Evolutionary conservation across 2,888 invertebrate species (phyloP), one percentile per base, ranked within the genome.

Genomic region (Calameuta idolon): DNA sequence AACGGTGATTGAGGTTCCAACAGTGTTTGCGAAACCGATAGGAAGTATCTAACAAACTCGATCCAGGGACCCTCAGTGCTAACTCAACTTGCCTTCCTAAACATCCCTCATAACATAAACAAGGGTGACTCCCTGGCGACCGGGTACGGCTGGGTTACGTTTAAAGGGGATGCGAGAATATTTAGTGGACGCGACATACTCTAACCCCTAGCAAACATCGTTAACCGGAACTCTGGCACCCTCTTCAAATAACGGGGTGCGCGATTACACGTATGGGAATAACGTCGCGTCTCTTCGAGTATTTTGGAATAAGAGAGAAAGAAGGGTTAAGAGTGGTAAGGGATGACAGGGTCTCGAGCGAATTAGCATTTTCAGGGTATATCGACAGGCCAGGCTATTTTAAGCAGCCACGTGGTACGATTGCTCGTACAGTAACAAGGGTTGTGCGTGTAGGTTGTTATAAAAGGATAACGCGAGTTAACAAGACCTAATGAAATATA

Each of bases 31-130:
- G 55, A 55, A 55, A 55, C 23, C 55, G 55, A 55, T 55, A 55
- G 23, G 55, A 85, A 85, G 84, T 85, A 84, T 85, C 84, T 78
- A 80, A 81, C 82, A 82, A 78, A 81, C 76, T 80, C 83, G 79
- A 85, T 83, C 76, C 79, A 77, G 75, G 80, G 69, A 30, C 34
- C 33, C 12, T 40, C 55, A 33, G 73, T 78, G 73, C 75, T 78
- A 78, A 78, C 80, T 77, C 80, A 34, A 73, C 69, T 78, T 73
- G 74, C 79, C 76, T 73, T 77, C 78, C 75, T 77, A 74, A 77
- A 73, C 82, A 84, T 83, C 80, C 77, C 82, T 81, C 83, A 83
- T 85, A 86, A 85, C 85, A 81, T 85, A 86, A 86, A 86, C 85
- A 86, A 85, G 82, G 80, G 77, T 82, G 76, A 80, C 69, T 76